A percentile compares a stretch with the other conserved stretches of the same genome.
phyloP scores from a whole-genome alignment of 2,113 vertebrate genomes.

The Vidua macroura region DNA sequence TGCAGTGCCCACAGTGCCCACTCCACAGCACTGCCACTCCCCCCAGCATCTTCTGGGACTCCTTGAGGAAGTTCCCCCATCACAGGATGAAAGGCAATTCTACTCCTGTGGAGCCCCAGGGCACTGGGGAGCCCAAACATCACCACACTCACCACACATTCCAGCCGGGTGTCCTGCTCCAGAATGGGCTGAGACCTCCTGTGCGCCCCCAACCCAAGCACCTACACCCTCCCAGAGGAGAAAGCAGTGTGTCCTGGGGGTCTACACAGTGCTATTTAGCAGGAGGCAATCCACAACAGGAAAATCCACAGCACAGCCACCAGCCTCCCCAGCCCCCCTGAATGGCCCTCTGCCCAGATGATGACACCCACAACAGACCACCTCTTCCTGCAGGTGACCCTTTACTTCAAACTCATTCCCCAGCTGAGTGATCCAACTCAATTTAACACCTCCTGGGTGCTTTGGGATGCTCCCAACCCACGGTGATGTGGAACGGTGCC shows the following conservation, averaged over 20 bases:
- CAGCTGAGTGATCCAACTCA: background rate
- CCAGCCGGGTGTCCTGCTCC: background rate
- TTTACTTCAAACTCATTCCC: background rate
- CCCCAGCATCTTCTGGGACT: background rate
- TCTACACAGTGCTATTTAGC: background rate
- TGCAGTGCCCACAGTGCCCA: no score
- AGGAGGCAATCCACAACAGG: background rate
- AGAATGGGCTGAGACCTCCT: fast-evolving
- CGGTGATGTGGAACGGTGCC: fast-evolving
- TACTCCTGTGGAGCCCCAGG: background rate
- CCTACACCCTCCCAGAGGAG: background rate
- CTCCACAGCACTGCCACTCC: background rate
- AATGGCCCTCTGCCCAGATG: background rate
- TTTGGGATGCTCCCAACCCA: background rate
- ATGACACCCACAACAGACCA: background rate
- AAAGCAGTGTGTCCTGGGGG: background rate
- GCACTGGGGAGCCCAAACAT: background rate
- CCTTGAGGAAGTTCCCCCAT: background rate
- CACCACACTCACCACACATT: fast-evolving
- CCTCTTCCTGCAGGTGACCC: no score
- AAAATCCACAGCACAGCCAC: background rate
- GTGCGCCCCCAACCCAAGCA: background rate
- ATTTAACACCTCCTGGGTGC: background rate
- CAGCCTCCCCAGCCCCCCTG: background rate
- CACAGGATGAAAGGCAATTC: background rate